Evolutionary conservation across 2,888 invertebrate species (phyloP).

Genomic region (Xanthorhoe spadicearia): DNA sequence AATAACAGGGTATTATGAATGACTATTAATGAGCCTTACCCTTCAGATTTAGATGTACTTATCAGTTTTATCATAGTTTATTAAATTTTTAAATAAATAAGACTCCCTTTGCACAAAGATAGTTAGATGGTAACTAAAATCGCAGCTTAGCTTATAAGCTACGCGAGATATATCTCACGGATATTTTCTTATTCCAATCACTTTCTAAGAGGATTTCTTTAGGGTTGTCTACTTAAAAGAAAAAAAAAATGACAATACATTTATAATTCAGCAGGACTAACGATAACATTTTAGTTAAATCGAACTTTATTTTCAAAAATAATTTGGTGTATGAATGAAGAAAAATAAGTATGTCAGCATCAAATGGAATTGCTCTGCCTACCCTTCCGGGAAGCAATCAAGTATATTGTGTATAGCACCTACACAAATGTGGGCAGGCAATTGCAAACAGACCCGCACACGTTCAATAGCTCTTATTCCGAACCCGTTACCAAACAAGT

Average conservation of each 20-base stretch:
- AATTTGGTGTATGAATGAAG: no score
- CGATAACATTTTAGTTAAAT: no score
- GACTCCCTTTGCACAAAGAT: conserved; percentile 1
- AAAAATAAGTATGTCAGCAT: no score
- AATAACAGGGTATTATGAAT: no score
- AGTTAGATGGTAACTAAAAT: conserved; percentile 48
- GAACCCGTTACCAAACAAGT: background rate
- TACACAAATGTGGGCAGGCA: background rate
- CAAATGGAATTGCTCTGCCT: background rate
- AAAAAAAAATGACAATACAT: background rate
- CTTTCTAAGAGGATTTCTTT: conserved; percentile 47
- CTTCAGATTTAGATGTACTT: no score
- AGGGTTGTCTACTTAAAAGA: conserved; percentile 53
- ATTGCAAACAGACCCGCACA: background rate
- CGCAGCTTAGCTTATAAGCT: conserved; percentile 39
- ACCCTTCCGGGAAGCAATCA: background rate
- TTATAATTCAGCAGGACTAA: no score
- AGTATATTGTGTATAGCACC: background rate
- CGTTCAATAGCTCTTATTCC: background rate
- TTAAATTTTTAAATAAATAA: conserved; percentile 2
- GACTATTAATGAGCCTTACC: no score
- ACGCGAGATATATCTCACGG: background rate
- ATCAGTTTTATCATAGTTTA: background rate
- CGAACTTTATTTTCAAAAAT: no score
- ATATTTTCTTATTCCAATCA: conserved; percentile 62